Conservation (phyloP, 2,888 invertebrate species). For the Nomada fucata region DNA sequence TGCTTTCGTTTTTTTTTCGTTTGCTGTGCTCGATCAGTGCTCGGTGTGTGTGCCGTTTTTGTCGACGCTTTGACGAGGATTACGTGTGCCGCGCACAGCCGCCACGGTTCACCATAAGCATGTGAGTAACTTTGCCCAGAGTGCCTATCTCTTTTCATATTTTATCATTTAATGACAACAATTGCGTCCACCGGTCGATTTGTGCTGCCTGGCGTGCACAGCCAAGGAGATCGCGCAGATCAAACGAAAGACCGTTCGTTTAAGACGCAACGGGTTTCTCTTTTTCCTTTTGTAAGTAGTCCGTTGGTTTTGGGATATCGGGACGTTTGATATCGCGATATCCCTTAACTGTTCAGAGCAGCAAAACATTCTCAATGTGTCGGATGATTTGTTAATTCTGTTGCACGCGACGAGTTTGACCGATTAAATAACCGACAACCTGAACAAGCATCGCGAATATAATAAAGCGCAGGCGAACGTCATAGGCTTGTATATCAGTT, state of each 20-base stretch:
- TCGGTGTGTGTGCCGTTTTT: slow-evolving; percentile 59
- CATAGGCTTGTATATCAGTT: background rate
- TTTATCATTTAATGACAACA: background rate
- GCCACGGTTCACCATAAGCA: slow-evolving; percentile 26
- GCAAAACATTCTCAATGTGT: background rate
- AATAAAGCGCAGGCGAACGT: background rate
- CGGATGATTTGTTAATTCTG: background rate
- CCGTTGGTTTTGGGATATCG: background rate
- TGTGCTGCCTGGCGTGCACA: background rate
- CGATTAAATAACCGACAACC: background rate
- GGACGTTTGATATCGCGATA: background rate
- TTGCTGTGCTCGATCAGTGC: slow-evolving; percentile 62
- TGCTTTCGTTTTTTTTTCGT: slow-evolving; percentile 32
- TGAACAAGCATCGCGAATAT: background rate
- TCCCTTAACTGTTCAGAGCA: background rate
- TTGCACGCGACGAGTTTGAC: background rate
- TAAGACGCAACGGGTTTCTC: background rate
- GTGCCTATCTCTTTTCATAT: background rate
- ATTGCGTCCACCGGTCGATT: too few species aligned
- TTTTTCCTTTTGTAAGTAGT: background rate
- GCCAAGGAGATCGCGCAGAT: too few species aligned
- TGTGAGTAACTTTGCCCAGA: slow-evolving; percentile 36
- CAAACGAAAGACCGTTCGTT: too few species aligned
- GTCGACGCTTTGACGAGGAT: slow-evolving; percentile 56
- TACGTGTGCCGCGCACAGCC: slow-evolving; percentile 49